phyloP scores from a whole-genome alignment of 2,113 vertebrate species.

The Alexandromys fortis region DNA sequence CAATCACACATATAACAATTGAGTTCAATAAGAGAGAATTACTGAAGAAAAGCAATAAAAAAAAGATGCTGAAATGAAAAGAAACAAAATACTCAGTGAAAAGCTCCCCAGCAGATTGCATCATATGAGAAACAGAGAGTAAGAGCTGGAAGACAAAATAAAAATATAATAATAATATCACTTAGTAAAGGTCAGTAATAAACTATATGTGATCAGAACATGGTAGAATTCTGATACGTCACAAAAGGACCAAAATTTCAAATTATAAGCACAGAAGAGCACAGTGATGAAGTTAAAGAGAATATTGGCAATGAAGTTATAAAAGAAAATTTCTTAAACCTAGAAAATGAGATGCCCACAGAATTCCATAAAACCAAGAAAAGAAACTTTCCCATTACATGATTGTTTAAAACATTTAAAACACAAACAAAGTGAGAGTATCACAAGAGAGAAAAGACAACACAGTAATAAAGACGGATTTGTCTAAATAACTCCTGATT shows the following conservation, averaged over 20 bases:
- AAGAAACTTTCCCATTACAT: not conserved
- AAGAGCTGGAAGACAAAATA: not conserved
- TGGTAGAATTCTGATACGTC: not conserved
- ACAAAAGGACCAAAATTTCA: not conserved
- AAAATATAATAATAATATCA: not conserved
- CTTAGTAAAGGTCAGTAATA: not conserved
- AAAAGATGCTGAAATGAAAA: not conserved
- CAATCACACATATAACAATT: not conserved
- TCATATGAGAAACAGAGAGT: not conserved
- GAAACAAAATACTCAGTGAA: not conserved
- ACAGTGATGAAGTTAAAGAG: not conserved
- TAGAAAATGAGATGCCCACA: not conserved
- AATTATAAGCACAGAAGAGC: not conserved
- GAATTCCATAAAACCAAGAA: no score
- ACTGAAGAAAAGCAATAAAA: not conserved
- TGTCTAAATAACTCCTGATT: not conserved
- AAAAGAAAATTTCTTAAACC: not conserved
- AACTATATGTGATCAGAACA: not conserved
- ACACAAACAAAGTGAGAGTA: not conserved
- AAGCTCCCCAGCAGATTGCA: not conserved
- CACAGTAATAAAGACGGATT: not conserved
- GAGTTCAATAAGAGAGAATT: not conserved
- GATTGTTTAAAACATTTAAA: not conserved
- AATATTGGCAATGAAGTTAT: not conserved
- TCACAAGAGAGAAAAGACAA: not conserved